Percentiles rank a stretch among this genome's conserved stretches.
phyloP scores from a whole-genome alignment of 2,888 invertebrate genomes.

The Pseudeuparius sepicola region DNA sequence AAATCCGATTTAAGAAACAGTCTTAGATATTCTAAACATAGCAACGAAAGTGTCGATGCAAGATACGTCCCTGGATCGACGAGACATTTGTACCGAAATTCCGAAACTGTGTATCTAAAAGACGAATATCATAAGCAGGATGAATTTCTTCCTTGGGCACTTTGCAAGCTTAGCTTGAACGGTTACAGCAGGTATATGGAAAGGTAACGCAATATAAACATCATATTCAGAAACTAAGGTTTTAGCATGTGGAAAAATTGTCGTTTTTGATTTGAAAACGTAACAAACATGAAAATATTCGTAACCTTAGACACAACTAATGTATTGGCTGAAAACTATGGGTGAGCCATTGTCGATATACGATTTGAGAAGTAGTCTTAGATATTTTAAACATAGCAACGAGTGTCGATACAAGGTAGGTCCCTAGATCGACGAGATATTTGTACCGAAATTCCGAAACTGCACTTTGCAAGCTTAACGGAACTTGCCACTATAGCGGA shows the following conservation, averaged over 20 bases:
- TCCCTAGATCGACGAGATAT: slow-evolving; percentile 26
- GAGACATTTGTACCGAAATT: slow-evolving; percentile 29
- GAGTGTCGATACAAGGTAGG: slow-evolving; percentile 27
- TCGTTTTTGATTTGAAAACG: no score
- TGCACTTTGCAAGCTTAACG: slow-evolving; percentile 32
- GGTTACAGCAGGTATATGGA: slow-evolving; percentile 36
- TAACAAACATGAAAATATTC: no score
- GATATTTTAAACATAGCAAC: background rate
- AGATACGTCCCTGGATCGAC: slow-evolving; percentile 27
- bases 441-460: slow-evolving; percentile 31
- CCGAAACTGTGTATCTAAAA: slow-evolving; percentile 28
- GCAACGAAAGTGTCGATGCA: slow-evolving; percentile 22
- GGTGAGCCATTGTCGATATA: no score
- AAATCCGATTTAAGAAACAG: no score
- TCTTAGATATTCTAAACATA: background rate
- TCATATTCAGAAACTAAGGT: no score
- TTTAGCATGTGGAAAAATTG: no score
- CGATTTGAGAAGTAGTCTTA: no score
- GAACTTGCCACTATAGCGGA: no score
- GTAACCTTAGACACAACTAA: no score
- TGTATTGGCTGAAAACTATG: no score
- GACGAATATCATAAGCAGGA: slow-evolving; percentile 29
- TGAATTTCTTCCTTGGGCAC: slow-evolving; percentile 30
- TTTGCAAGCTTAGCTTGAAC: slow-evolving; percentile 34
- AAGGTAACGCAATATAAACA: slow-evolving; percentile 29